A percentile compares a stretch with the other conserved stretches of the same genome.
phyloP scores from a whole-genome alignment of 2,113 vertebrate genomes.

The Oryzias melastigma region DNA sequence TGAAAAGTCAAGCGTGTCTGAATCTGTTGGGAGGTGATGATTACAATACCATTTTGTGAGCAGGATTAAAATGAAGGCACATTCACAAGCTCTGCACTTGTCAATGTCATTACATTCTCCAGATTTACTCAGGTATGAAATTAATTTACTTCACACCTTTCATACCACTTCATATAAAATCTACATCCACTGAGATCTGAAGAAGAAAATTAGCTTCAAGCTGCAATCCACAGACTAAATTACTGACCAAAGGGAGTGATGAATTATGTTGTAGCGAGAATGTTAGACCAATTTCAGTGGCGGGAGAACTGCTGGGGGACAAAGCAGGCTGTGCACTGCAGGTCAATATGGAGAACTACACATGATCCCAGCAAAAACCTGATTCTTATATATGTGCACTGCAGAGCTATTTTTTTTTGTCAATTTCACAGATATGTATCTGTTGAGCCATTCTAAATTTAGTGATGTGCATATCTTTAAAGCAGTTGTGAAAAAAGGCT shows the following conservation, averaged over 20 bases:
- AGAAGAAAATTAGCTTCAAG: conserved; percentile 41
- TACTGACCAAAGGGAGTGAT: conserved; percentile 42
- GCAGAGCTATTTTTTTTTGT: too few species aligned
- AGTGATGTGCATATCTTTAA: too few species aligned
- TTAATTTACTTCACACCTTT: conserved; percentile 65
- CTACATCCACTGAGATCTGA: conserved; percentile 36
- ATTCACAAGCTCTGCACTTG: conserved; percentile 17
- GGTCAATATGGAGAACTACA: background rate
- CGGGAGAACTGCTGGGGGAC: conserved; percentile 11
- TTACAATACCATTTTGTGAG: conserved; percentile 5
- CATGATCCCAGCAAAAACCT: too few species aligned
- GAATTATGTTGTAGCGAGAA: conserved; percentile 20
- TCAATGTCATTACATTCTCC: conserved; percentile 44
- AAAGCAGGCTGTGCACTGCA: conserved; percentile 13
- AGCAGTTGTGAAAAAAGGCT: too few species aligned
- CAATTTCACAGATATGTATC: too few species aligned
- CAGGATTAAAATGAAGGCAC: conserved; percentile 25
- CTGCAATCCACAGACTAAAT: conserved; percentile 45
- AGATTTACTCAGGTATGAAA: conserved; percentile 56
- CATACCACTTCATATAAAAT: conserved; percentile 53
- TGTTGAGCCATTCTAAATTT: too few species aligned
- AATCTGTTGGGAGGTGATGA: conserved; percentile 10
- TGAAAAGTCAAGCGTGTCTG: conserved; percentile 19
- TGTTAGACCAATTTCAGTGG: conserved; percentile 33
- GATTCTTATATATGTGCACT: too few species aligned